A percentile compares a stretch with the other conserved stretches of the same genome.
Conservation (phyloP, 2,113 vertebrate species). For the Cacatua alba region DNA sequence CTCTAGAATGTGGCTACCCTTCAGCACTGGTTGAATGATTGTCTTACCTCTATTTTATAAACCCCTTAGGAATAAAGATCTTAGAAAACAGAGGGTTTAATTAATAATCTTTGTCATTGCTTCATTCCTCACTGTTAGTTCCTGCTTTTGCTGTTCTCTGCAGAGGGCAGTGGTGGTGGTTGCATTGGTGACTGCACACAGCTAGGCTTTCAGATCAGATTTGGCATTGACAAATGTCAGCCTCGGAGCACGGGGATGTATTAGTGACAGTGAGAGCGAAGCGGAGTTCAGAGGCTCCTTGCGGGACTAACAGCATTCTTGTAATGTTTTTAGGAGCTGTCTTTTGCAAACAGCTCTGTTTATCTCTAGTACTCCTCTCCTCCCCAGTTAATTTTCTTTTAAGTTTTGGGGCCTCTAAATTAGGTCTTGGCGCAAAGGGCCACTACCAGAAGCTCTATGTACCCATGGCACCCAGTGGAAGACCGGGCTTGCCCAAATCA, state of each 20-base stretch:
- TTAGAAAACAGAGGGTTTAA: background rate
- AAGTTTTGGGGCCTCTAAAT: background rate
- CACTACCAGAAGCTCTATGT: background rate
- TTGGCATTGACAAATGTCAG: slow-evolving; percentile 30
- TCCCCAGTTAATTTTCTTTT: background rate
- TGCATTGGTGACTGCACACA: background rate
- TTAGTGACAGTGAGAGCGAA: background rate
- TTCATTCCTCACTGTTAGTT: background rate
- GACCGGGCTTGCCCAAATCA: background rate
- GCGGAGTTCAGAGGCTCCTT: background rate
- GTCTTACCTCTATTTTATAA: slow-evolving; percentile 4
- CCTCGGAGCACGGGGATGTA: background rate
- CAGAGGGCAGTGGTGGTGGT: background rate
- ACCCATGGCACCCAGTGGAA: background rate
- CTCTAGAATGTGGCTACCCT: background rate
- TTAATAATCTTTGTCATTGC: background rate
- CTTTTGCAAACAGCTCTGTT: background rate
- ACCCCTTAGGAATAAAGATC: background rate
- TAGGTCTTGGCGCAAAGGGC: background rate
- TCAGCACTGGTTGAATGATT: background rate
- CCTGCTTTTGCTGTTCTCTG: slow-evolving; percentile 4
- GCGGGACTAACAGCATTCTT: background rate
- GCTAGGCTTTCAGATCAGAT: slow-evolving; percentile 12
- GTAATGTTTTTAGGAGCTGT: background rate
- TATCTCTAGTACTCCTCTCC: background rate